Evolutionary conservation across 2,888 invertebrate species (phyloP).

Genomic region (Sericinus montela): DNA sequence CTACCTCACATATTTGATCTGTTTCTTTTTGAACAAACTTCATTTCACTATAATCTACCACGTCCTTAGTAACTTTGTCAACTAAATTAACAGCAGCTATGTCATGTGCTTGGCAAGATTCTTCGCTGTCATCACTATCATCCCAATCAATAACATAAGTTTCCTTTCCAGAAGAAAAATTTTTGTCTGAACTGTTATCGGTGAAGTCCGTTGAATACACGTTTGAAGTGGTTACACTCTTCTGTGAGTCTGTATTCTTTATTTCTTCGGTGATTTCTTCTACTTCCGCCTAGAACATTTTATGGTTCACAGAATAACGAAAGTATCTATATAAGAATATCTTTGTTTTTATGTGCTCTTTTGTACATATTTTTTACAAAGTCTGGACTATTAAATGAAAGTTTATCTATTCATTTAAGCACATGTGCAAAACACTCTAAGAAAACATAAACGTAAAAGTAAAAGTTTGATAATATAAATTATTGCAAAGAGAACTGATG

Average conservation of each 20-base stretch:
- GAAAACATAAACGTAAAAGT: no score
- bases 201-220: constrained; percentile 61
- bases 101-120: constrained; percentile 34
- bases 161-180: constrained; percentile 60
- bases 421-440: no score
- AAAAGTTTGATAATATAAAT: no score
- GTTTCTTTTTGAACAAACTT: constrained; percentile 25
- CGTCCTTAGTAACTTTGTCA: constrained; percentile 19
- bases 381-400: no score
- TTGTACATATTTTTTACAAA: no score
- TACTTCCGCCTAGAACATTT: constrained; percentile 51
- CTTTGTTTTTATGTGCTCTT: no score
- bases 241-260: constrained; percentile 60
- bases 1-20: constrained; percentile 26
- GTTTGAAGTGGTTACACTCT: constrained; percentile 61
- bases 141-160: constrained; percentile 61
- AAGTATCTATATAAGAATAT: no score
- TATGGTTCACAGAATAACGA: no score
- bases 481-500: no score
- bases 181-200: constrained; percentile 58
- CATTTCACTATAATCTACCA: constrained; percentile 25
- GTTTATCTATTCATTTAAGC: no score
- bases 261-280: constrained; percentile 59
- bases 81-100: constrained; percentile 35
- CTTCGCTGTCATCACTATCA: constrained; percentile 56